Conservation (phyloP, 2,113 vertebrate genomes). For the Corapipo altera region DNA sequence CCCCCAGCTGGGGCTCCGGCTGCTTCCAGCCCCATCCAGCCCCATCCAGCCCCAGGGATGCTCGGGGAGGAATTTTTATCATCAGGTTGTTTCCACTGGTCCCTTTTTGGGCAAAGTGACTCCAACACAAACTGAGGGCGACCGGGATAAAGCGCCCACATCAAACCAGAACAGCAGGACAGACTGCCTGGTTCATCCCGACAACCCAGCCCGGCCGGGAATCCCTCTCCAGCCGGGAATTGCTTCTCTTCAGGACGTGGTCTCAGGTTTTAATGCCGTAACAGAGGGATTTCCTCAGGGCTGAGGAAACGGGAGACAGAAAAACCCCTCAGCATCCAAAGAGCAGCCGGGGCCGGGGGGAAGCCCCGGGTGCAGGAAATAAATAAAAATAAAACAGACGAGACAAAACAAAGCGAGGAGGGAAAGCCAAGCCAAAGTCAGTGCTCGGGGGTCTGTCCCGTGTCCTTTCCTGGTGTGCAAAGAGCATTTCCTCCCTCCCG, state of each 20-base stretch:
- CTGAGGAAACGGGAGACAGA: not conserved
- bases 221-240: not conserved
- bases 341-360: not conserved
- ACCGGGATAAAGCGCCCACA: not conserved
- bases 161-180: not conserved
- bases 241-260: not conserved
- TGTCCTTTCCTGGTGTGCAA: slow-evolving; percentile 1
- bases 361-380: not conserved
- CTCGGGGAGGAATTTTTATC: not conserved
- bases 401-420: not conserved
- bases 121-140: accelerated
- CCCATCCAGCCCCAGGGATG: not conserved
- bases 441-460: not conserved
- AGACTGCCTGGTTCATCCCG: accelerated
- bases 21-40: not conserved
- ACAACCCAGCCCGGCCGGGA: not conserved
- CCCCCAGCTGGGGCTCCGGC: accelerated
- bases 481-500: not conserved
- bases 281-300: not conserved
- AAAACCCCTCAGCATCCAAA: not conserved
- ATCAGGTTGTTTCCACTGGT: accelerated
- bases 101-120: accelerated
- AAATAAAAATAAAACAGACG: not conserved
- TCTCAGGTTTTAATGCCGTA: not conserved
- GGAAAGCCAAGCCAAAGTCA: slow-evolving; percentile 39